phyloP scores from a whole-genome alignment of 2,797 vertebrate genomes.

The Prionace glauca region DNA sequence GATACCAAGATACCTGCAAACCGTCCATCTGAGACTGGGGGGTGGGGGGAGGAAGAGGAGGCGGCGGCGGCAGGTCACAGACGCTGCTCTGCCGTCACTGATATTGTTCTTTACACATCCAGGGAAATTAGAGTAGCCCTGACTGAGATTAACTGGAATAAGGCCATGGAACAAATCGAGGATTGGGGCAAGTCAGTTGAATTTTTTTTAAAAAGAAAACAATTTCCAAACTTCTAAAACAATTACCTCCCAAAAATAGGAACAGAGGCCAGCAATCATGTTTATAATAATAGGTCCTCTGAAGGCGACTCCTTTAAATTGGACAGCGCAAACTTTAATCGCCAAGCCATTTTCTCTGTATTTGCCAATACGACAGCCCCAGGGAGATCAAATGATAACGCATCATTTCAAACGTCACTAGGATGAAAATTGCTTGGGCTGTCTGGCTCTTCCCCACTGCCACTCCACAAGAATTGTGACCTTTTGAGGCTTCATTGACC shows the following conservation, averaged over 20 bases:
- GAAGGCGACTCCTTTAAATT: neutral
- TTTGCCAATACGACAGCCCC: neutral
- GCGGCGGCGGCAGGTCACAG: neutral
- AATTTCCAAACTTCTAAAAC: neutral
- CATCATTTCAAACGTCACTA: constrained; percentile 16
- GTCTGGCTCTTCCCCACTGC: neutral
- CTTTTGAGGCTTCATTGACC: neutral
- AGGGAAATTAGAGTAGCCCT: neutral
- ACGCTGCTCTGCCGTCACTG: neutral
- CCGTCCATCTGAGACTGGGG: too few relatives aligned
- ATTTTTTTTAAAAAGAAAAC: neutral
- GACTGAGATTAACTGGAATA: neutral
- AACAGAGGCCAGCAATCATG: too few relatives aligned
- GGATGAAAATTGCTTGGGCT: neutral
- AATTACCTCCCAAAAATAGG: neutral
- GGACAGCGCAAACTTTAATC: neutral
- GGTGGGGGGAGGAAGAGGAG: too few relatives aligned
- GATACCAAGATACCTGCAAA: neutral
- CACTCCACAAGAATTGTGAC: neutral
- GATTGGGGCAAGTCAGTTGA: neutral
- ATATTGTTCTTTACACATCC: neutral
- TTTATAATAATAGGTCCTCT: neutral
- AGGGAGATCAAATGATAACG: constrained; percentile 1
- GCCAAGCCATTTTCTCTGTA: constrained; percentile 1
- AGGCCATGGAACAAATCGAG: neutral